A percentile compares a stretch with the other conserved stretches of the same genome.
Conservation (phyloP, 1,140 invertebrate genomes). For the Aphelenchoides avenae region DNA sequence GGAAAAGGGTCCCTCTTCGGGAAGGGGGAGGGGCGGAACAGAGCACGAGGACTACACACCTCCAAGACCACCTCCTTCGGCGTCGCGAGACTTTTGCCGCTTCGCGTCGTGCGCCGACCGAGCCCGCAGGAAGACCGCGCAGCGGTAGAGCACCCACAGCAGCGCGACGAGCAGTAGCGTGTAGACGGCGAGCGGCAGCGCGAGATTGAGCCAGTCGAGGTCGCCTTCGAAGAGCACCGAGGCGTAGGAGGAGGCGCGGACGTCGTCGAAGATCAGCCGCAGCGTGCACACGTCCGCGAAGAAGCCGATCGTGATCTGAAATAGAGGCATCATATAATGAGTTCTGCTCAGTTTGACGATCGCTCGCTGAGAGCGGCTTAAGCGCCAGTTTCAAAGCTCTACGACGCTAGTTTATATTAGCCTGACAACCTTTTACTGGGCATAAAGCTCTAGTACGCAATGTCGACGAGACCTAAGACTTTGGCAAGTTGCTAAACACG, state of each 20-base stretch:
- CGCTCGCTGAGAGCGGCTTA: too few relatives aligned
- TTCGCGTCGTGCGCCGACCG: background rate
- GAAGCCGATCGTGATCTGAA: slow-evolving; percentile 12
- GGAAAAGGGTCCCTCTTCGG: too few relatives aligned
- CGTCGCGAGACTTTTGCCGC: background rate
- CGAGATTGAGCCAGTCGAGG: slow-evolving; percentile 8
- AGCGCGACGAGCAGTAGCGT: slow-evolving; percentile 1
- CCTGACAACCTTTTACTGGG: too few relatives aligned
- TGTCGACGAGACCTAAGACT: too few relatives aligned
- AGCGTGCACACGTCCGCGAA: slow-evolving; percentile 14
- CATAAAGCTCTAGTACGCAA: too few relatives aligned
- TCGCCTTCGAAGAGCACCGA: slow-evolving; percentile 1
- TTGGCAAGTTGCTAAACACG: too few relatives aligned
- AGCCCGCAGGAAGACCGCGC: slow-evolving; percentile 10
- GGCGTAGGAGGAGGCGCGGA: background rate
- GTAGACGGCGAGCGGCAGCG: slow-evolving; percentile 6
- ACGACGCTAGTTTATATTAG: too few relatives aligned
- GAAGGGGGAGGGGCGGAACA: too few relatives aligned
- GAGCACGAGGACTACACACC: background rate
- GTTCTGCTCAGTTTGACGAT: too few relatives aligned
- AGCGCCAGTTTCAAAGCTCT: too few relatives aligned
- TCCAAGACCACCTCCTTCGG: background rate
- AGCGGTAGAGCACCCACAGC: slow-evolving; percentile 11
- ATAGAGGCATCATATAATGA: too few relatives aligned
- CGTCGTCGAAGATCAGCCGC: slow-evolving; percentile 6